phyloP scores from a whole-genome alignment of 2,888 invertebrate species.

The Cephus nigrinus region DNA sequence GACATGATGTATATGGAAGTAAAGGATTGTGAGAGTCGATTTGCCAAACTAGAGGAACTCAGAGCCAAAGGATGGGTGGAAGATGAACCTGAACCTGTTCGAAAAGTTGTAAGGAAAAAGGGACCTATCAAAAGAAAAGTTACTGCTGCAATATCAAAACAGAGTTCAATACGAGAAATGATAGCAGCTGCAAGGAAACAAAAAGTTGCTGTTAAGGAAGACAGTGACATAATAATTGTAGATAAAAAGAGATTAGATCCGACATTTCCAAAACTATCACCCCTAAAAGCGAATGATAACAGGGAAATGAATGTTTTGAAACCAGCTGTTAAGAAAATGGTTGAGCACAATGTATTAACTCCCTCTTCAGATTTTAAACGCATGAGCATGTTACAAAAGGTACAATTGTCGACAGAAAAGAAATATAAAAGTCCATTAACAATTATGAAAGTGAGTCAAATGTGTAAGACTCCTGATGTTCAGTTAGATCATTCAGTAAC shows the following conservation, averaged over 20 bases:
- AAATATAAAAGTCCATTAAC: constrained; percentile 39
- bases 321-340: neutral
- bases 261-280: neutral
- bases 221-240: constrained; percentile 4
- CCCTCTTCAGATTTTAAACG: neutral
- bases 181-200: constrained; percentile 46
- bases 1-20: constrained; percentile 84
- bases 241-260: neutral
- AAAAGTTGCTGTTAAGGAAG: constrained; percentile 25
- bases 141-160: constrained; percentile 13
- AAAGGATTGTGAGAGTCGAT: constrained; percentile 50
- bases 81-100: constrained; percentile 51
- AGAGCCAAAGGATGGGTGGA: constrained; percentile 66
- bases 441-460: constrained; percentile 49
- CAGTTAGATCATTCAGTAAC: constrained; percentile 46
- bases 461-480: constrained; percentile 51
- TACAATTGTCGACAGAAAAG: constrained; percentile 34
- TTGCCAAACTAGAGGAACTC: constrained; percentile 44
- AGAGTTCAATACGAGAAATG: constrained; percentile 42
- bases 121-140: neutral
- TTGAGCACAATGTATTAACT: neutral
- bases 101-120: constrained; percentile 23
- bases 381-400: constrained; percentile 26
- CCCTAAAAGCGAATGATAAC: neutral
- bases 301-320: neutral